These are phyloP conservation scores for Allacma fusca DNA, from an alignment of 2,888 invertebrate genomes.

Conservation along the genomic window DNA sequence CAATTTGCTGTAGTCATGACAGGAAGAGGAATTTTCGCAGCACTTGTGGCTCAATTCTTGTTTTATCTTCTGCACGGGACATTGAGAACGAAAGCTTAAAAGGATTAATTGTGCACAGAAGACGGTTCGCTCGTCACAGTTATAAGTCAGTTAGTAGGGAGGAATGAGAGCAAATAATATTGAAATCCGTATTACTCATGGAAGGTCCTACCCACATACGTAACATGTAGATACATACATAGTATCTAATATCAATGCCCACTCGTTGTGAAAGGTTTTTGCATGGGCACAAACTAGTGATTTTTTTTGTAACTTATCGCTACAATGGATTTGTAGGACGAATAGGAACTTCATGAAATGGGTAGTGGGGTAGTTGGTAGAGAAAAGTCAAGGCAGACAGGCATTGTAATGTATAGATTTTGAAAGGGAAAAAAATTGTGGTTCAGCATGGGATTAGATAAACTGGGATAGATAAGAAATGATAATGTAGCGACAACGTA, in stretches of 20 bases:
- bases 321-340: constrained; percentile 11
- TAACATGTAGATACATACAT: too few species aligned
- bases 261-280: too few species aligned
- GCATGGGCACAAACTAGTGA: not conserved
- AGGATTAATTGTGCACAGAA: too few species aligned
- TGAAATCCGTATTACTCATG: too few species aligned
- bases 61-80: not conserved
- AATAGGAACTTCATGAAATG: not conserved
- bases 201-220: too few species aligned
- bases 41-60: not conserved
- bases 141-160: too few species aligned
- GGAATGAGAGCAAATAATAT: too few species aligned
- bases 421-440: not conserved
- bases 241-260: too few species aligned
- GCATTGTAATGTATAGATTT: not conserved
- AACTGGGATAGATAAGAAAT: constrained; percentile 1
- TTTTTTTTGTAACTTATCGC: not conserved
- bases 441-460: constrained; percentile 6
- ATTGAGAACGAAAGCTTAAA: too few species aligned
- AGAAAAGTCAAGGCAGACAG: not conserved
- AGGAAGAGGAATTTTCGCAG: not conserved
- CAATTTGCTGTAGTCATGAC: not conserved
- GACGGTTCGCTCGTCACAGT: too few species aligned
- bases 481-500: not conserved
- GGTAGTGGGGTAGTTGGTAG: not conserved